Base-by-base conservation (phyloP, 2,797 vertebrate species). In the Anguilla marmorata region DNA sequence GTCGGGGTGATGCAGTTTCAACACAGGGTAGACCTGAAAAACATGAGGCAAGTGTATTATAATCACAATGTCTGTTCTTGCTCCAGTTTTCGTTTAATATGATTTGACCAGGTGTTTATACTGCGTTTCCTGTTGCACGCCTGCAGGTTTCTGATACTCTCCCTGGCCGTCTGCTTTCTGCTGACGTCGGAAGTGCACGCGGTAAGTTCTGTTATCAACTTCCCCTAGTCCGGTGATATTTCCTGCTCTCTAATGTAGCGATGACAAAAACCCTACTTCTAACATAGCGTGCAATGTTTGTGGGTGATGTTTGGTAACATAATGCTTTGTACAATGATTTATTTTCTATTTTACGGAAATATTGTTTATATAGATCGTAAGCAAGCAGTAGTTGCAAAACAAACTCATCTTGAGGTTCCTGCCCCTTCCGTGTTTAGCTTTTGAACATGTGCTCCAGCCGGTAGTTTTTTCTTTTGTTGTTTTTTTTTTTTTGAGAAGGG, bases 171-270 rank as follows among this genome's bases (percentile, higher is more conserved):
- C 50, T 76, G 50, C 54, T 63, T 48, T 27, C 58, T 87, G 19
- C 80, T 83, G 41, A 87, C 37, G 79, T 83, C 58, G 82, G n/a
- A 60, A 82, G 74, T 87, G 80, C 2, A 87, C 56, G 56, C 84
- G 84, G 84, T 85, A 85, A 85, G 84, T 33, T 58, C 3, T 16
- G 50, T 52, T 80, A 21, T 82, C 79, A 82, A 21, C 79, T 82
- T 82, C 45, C 41, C 21, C 9, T 21, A 7, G 41, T 2, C 8
- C 1, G 79, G 21, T 50, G 45, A 45, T 50, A n/a, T 50, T 82
- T 21, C 7, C 6, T 16, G 41, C 33, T 16, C 33, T 6, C 16
- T 41, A 82, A 48, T 11, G 21, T 48, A 41, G 41, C 41, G 41
- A 24, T 19, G 5, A 45, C 12, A 56, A 24, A 14, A 19, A 8